Evolutionary conservation across 30 jellyfish, hydroid and myxozoan genomes (phyloP).

Genomic region (Sanderia malayensis): DNA sequence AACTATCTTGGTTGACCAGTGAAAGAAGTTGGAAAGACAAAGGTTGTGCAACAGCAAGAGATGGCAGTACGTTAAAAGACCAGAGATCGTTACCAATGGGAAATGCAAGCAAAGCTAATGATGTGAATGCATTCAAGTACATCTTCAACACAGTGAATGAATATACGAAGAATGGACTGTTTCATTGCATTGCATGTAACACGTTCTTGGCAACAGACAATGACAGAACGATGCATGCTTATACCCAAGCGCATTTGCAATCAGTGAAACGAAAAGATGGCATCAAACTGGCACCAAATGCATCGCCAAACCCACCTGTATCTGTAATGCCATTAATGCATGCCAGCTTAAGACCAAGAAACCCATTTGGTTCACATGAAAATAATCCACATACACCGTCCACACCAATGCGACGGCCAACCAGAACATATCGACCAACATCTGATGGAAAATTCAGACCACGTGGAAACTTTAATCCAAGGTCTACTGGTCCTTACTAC

Average conservation of each 20-base stretch:
- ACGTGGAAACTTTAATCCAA: not conserved
- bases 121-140: conserved; percentile 2
- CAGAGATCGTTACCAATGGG: not conserved
- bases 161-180: conserved; percentile 23
- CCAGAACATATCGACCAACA: conserved; percentile 14
- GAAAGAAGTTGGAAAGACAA: too few species aligned
- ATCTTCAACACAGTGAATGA: conserved; percentile 13
- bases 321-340: not conserved
- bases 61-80: too few species aligned
- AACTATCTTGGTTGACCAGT: too few species aligned
- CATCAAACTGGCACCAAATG: not conserved
- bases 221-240: conserved; percentile 46
- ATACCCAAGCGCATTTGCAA: conserved; percentile 24
- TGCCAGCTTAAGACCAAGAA: not conserved
- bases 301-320: not conserved
- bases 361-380: not conserved
- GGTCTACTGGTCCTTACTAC: conserved; percentile 23
- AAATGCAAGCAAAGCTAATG: not conserved
- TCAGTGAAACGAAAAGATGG: conserved; percentile 11
- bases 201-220: conserved; percentile 9
- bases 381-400: not conserved
- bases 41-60: too few species aligned
- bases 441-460: conserved; percentile 18
- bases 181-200: conserved; percentile 25
- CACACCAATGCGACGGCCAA: not conserved